These are phyloP conservation scores for Pluvianellus socialis DNA, from an alignment of 2,113 vertebrate species.

Conservation along the genomic window DNA sequence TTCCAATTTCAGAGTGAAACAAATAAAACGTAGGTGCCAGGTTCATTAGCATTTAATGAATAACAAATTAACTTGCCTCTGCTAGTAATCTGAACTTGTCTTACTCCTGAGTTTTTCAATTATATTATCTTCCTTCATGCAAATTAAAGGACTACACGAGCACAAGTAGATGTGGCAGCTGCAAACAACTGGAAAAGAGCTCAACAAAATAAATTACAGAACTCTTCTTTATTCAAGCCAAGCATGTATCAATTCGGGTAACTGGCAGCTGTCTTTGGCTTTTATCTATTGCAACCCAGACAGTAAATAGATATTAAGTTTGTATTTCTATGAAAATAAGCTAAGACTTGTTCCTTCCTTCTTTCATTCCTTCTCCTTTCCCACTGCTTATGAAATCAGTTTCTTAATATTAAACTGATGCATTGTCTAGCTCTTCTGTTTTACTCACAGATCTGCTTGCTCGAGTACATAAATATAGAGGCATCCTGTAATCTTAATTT, in stretches of 20 bases:
- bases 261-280: slow-evolving; percentile 29
- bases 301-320: not conserved
- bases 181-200: slow-evolving; percentile 59
- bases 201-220: slow-evolving; percentile 60
- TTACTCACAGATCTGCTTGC: not conserved
- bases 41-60: slow-evolving; percentile 80
- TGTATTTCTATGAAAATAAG: slow-evolving; percentile 8
- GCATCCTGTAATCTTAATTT: not conserved
- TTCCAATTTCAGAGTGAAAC: slow-evolving; percentile 69
- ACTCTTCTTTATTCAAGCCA: not conserved
- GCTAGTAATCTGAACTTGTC: slow-evolving; percentile 70
- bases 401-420: not conserved
- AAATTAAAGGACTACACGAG: slow-evolving; percentile 73
- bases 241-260: slow-evolving; percentile 29
- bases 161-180: slow-evolving; percentile 72
- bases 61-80: slow-evolving; percentile 74
- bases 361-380: not conserved
- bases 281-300: not conserved
- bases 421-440: not conserved
- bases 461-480: not conserved
- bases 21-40: slow-evolving; percentile 69
- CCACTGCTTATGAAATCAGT: not conserved
- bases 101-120: slow-evolving; percentile 73
- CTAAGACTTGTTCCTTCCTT: not conserved
- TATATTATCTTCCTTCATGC: slow-evolving; percentile 74